phyloP scores from a whole-genome alignment of 2,113 vertebrate genomes.

The Rhadina sibilatrix region DNA sequence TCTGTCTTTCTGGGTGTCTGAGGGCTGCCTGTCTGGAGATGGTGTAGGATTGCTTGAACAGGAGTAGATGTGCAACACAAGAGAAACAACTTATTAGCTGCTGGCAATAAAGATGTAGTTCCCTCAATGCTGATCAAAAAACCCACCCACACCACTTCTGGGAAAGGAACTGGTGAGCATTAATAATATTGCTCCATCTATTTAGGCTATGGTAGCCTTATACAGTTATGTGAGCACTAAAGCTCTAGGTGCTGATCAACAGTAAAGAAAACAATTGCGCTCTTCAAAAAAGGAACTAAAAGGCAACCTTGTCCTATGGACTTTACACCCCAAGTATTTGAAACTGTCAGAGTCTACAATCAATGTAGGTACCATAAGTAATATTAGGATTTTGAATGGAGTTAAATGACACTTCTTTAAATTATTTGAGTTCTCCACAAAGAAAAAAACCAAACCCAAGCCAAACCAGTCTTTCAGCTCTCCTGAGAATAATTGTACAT shows the following conservation, averaged over 20 bases:
- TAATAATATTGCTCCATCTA: not conserved
- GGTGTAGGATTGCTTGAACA: not conserved
- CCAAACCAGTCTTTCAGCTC: not conserved
- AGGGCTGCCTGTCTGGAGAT: not conserved
- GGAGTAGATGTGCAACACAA: not conserved
- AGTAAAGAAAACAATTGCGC: not conserved
- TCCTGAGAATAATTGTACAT: not conserved
- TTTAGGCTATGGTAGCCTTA: not conserved
- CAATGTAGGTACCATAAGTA: not conserved
- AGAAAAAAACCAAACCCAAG: too few relatives aligned
- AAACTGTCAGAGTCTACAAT: not conserved
- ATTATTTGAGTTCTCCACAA: not conserved
- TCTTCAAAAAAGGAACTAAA: not conserved
- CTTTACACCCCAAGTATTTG: not conserved
- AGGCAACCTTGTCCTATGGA: not conserved
- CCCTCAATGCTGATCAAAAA: not conserved
- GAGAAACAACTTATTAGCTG: not conserved
- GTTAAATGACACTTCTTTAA: not conserved
- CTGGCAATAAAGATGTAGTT: not conserved
- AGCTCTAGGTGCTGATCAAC: not conserved
- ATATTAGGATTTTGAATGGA: not conserved
- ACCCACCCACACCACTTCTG: not conserved
- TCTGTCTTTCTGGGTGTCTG: not conserved
- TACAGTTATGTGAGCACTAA: not conserved
- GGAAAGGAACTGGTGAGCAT: not conserved